A percentile compares a stretch with the other conserved stretches of the same genome.
phyloP scores from a whole-genome alignment of 30 jellyfish, hydroid and myxozoan species.

The Aurelia sp. region DNA sequence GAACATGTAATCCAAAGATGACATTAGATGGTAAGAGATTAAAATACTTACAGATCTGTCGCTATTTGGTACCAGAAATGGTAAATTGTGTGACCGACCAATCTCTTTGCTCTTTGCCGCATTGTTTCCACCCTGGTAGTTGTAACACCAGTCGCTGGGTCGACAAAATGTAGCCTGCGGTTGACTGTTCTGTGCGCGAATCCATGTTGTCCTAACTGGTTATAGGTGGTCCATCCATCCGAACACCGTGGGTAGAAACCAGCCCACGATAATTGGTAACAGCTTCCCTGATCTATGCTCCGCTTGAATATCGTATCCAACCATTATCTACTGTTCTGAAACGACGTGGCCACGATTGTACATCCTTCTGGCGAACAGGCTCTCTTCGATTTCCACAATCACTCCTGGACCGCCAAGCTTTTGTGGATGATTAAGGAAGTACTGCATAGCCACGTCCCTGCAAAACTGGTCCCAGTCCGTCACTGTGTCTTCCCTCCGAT shows the following conservation, averaged over 20 bases:
- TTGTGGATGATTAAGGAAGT: slow-evolving; percentile 14
- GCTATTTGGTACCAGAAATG: too few species aligned
- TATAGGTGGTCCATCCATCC: slow-evolving; percentile 45
- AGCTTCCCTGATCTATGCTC: slow-evolving; percentile 10
- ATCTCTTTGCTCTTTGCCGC: neutral
- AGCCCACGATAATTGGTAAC: slow-evolving; percentile 11
- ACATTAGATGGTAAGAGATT: too few species aligned
- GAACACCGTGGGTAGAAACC: neutral
- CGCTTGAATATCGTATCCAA: neutral
- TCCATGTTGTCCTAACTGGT: slow-evolving; percentile 26
- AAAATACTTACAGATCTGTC: too few species aligned
- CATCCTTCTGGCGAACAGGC: slow-evolving; percentile 42
- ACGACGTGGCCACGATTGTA: slow-evolving; percentile 60
- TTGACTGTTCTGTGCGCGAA: slow-evolving; percentile 49
- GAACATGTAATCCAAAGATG: too few species aligned
- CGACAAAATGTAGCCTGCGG: slow-evolving; percentile 35
- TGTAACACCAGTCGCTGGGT: slow-evolving; percentile 49
- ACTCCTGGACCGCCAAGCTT: slow-evolving; percentile 42
- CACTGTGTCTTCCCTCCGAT: slow-evolving; percentile 26
- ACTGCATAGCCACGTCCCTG: slow-evolving; percentile 8
- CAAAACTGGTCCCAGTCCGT: slow-evolving; percentile 62
- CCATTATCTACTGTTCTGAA: slow-evolving; percentile 24
- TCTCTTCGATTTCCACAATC: slow-evolving; percentile 16
- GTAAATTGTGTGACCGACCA: too few species aligned
- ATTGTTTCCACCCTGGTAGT: slow-evolving; percentile 2